phyloP scores from a whole-genome alignment of 1,140 invertebrate species.

The Pachypsylla venusta region DNA sequence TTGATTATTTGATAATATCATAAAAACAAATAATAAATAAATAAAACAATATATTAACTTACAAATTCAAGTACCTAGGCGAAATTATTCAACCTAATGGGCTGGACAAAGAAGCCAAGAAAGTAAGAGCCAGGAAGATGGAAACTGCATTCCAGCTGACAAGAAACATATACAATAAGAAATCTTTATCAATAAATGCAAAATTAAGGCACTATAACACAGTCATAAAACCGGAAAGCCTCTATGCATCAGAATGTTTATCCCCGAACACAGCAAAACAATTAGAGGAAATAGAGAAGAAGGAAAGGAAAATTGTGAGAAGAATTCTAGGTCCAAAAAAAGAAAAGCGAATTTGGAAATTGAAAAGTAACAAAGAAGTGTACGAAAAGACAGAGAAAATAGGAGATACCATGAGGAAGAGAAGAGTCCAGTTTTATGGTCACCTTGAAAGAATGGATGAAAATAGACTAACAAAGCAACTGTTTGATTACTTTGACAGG shows the following conservation, averaged over 20 bases:
- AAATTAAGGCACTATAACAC: slow-evolving; percentile 13
- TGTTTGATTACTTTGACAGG: slow-evolving; percentile 1
- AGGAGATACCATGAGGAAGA: slow-evolving; percentile 14
- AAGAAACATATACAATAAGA: slow-evolving; percentile 11
- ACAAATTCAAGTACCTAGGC: slow-evolving; percentile 2
- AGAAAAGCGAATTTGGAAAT: slow-evolving; percentile 8
- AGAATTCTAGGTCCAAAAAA: slow-evolving; percentile 15
- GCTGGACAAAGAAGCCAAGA: neutral
- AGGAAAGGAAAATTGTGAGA: slow-evolving; percentile 8
- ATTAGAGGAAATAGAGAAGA: slow-evolving; percentile 5
- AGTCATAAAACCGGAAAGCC: slow-evolving; percentile 13
- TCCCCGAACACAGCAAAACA: slow-evolving; percentile 9
- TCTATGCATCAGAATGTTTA: slow-evolving; percentile 6
- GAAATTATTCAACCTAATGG: neutral
- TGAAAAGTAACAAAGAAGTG: slow-evolving; percentile 7
- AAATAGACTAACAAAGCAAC: slow-evolving; percentile 10
- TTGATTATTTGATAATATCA: too few species aligned
- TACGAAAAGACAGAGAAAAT: slow-evolving; percentile 12
- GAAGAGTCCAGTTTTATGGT: slow-evolving; percentile 12
- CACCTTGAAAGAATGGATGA: slow-evolving; percentile 12
- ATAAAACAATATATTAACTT: too few species aligned
- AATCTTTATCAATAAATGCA: slow-evolving; percentile 9
- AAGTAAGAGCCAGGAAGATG: neutral
- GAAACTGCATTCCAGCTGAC: neutral
- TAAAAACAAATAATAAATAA: too few species aligned